Conservation (phyloP, 1,140 invertebrate genomes). For the Formica exsecta region DNA sequence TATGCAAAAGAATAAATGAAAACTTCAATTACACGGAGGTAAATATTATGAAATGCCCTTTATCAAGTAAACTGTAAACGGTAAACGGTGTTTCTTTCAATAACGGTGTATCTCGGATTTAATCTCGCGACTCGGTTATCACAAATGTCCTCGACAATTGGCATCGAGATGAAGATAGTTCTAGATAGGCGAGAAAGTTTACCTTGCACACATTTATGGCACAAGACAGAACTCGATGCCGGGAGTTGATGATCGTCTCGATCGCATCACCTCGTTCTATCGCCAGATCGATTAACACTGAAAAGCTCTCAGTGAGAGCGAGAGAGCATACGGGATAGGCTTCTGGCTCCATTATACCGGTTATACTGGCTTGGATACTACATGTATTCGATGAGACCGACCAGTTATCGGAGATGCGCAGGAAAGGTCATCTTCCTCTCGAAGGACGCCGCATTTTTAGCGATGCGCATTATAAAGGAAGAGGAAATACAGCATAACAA, state of each 20-base stretch:
- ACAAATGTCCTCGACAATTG: not conserved
- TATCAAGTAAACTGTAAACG: not conserved
- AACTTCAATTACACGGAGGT: not conserved
- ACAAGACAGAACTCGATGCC: not conserved
- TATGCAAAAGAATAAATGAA: not conserved
- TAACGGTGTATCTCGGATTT: not conserved
- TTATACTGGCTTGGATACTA: constrained; percentile 9
- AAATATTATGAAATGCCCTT: not conserved
- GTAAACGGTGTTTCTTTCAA: not conserved
- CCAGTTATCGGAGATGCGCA: not conserved
- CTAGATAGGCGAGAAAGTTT: not conserved
- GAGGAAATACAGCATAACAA: not conserved
- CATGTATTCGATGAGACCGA: not conserved
- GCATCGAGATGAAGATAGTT: not conserved
- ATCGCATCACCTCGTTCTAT: constrained; percentile 40
- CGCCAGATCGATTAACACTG: constrained; percentile 39
- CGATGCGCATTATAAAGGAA: not conserved
- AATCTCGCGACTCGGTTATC: not conserved
- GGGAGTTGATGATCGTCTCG: constrained; percentile 3
- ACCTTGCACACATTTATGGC: constrained; percentile 5
- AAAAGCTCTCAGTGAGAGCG: constrained; percentile 11
- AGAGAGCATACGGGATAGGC: not conserved
- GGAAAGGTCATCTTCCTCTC: not conserved
- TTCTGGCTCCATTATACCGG: constrained; percentile 27
- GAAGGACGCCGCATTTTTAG: constrained; percentile 22